phyloP scores from a whole-genome alignment of 2,797 vertebrate genomes.

The Odontamblyopus rebecca region DNA sequence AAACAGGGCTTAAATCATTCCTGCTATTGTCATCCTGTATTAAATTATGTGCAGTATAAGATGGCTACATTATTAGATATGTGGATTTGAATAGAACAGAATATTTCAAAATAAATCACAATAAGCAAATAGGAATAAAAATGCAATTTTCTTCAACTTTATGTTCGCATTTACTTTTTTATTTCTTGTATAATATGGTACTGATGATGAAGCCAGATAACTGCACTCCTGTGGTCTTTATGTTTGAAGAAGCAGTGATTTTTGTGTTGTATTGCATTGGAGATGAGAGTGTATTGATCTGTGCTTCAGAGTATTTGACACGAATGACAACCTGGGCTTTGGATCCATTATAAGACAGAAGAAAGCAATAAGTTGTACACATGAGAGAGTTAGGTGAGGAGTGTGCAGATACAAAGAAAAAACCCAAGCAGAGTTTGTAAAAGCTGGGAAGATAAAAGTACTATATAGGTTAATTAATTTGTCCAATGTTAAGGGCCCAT shows the following conservation, averaged over 20 bases:
- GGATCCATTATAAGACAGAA: slow-evolving; percentile 24
- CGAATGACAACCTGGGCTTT: slow-evolving; percentile 48
- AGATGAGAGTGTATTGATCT: slow-evolving; percentile 18
- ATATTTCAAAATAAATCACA: not conserved
- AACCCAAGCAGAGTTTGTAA: too few relatives aligned
- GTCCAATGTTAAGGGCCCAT: too few relatives aligned
- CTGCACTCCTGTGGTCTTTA: not conserved
- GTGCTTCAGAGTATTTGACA: slow-evolving; percentile 21
- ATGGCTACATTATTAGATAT: too few relatives aligned
- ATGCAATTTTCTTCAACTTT: not conserved
- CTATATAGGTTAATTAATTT: too few relatives aligned
- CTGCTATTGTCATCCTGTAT: not conserved
- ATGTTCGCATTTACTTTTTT: too few relatives aligned
- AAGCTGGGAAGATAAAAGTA: too few relatives aligned
- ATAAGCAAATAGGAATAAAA: not conserved
- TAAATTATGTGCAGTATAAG: not conserved
- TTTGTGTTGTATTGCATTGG: not conserved
- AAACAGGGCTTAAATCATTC: not conserved
- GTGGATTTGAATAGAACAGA: too few relatives aligned
- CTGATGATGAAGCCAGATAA: not conserved
- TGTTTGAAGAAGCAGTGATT: not conserved
- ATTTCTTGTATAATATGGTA: not conserved
- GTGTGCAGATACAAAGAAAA: slow-evolving; percentile 1
- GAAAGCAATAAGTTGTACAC: slow-evolving; percentile 19
- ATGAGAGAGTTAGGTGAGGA: not conserved